Base-by-base conservation (phyloP, 1,140 invertebrate genomes). In the Aphelinus certus region DNA sequence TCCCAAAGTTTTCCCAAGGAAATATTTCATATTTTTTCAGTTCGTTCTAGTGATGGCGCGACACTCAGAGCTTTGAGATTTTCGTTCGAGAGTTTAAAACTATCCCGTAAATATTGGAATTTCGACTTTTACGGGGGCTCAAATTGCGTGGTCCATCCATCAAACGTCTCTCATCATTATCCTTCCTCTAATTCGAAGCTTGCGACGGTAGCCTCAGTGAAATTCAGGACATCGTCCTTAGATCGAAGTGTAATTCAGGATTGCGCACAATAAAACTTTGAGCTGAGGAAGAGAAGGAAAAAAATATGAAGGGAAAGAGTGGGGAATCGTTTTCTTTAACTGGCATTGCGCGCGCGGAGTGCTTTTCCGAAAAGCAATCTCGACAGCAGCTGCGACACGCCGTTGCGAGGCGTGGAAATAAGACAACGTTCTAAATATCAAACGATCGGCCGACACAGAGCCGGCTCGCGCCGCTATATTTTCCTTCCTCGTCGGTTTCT, bases 361-460 rank as follows among this genome's bases (percentile, higher is more conserved):
- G 69, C 55, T 55, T 71, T 75, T 58, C 55, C 53, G 68, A 75
- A 71, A 71, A 75, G 67, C 73, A 75, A 76, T 76, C 57, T 76
- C 68, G 45, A 60, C 26, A n/a, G 68, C 74, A 71, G 68, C 68
- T 76, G 68, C 56, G 26, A 26, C 26, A 26, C 26, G 47, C 7
- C 56, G 60, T 2, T 4, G 7, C 55, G 45, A 62, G n/a, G 63
- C 58, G 57, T 43, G 63, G 61, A 76, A 76, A 75, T 75, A 71
- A 75, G 73, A 76, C 53, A 76, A 71, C 68, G 55, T 42, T 76
- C 68, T 76, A 76, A 75, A 76, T 76, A 76, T 71, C 68, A 71
- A 71, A 76, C 62, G 68, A 71, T 76, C 49, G 68, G 58, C 47
- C 42, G 68, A 66, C 56, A 70, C 48, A 9, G 49, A 73, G 71